Conservation (phyloP, 2,888 invertebrate genomes). For the Calliphora vomitoria region DNA sequence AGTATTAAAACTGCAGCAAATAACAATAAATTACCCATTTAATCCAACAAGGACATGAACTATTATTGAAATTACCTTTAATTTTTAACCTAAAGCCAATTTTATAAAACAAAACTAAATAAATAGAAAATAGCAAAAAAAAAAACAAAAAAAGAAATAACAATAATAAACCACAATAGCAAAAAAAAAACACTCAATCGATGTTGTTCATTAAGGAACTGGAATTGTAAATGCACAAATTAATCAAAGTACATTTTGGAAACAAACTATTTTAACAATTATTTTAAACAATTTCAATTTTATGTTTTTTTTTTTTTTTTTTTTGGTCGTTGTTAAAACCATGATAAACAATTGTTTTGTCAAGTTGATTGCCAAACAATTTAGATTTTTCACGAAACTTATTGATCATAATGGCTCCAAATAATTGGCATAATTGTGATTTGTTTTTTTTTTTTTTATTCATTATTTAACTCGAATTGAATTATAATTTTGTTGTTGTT, state of each 20-base stretch:
- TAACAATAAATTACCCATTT: neutral
- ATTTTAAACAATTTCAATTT: slow-evolving; percentile 30
- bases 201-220: slow-evolving; percentile 41
- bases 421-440: slow-evolving; percentile 83
- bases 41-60: neutral
- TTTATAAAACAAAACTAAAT: neutral
- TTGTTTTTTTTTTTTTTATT: slow-evolving; percentile 64
- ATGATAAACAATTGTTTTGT: slow-evolving; percentile 82
- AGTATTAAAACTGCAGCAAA: neutral
- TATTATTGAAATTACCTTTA: neutral
- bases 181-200: slow-evolving; percentile 13
- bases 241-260: slow-evolving; percentile 11
- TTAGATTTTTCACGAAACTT: slow-evolving; percentile 85
- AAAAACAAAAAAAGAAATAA: neutral
- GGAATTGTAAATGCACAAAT: slow-evolving; percentile 27
- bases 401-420: slow-evolving; percentile 85
- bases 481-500: slow-evolving; percentile 75
- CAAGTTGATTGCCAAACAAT: slow-evolving; percentile 84
- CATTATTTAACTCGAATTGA: slow-evolving; percentile 71
- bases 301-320: neutral
- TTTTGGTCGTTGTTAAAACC: slow-evolving; percentile 37
- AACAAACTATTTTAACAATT: slow-evolving; percentile 30
- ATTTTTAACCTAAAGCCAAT: slow-evolving; percentile 29
- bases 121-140: neutral
- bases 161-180: neutral